These are phyloP conservation scores for Noctua pronuba DNA, from an alignment of 2,888 invertebrate genomes.

Conservation along the genomic window DNA sequence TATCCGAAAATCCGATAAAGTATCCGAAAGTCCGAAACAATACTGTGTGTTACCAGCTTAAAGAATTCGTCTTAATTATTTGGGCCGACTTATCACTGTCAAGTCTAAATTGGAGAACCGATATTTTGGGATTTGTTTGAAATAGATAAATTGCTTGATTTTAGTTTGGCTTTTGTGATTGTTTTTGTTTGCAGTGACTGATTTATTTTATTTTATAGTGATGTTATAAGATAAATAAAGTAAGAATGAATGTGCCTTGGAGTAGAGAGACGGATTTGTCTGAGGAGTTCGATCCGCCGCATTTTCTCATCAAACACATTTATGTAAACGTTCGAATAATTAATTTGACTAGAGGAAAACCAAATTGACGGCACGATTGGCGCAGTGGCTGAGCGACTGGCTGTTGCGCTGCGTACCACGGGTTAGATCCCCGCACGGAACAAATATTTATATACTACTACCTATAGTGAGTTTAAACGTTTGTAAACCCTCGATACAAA, in stretches of 20 bases:
- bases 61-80: conserved; percentile 69
- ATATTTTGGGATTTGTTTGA: conserved; percentile 63
- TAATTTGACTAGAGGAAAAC: background rate
- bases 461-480: too few species aligned
- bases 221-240: background rate
- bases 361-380: background rate
- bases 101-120: conserved; percentile 63
- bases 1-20: conserved; percentile 58
- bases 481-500: too few species aligned
- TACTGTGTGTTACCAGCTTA: conserved; percentile 53
- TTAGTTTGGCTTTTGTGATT: conserved; percentile 23
- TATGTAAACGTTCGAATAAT: too few species aligned
- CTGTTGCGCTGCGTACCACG: too few species aligned
- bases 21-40: conserved; percentile 58
- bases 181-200: conserved; percentile 28
- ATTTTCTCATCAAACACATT: too few species aligned
- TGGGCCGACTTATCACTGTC: conserved; percentile 77
- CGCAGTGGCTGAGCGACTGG: too few species aligned
- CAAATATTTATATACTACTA: too few species aligned
- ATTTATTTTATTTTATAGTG: conserved; percentile 2
- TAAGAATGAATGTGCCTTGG: background rate
- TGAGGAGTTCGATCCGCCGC: background rate
- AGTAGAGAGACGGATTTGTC: background rate
- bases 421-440: too few species aligned
- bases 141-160: conserved; percentile 53